Base-by-base conservation (phyloP, 1,140 invertebrate species). In the Cydia strobilella region DNA sequence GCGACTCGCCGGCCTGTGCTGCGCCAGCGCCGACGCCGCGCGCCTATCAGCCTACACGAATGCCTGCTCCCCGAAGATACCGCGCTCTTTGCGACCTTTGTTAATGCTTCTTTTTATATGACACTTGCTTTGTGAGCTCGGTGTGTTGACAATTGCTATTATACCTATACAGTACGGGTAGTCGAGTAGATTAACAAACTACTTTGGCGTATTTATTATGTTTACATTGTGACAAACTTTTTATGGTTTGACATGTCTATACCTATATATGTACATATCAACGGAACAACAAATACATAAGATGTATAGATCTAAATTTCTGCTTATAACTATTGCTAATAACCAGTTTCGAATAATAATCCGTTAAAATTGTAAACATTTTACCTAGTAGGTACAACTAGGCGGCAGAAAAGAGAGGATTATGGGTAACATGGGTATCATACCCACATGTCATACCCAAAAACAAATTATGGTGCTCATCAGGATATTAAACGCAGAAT, bases 31-130 rank as follows among this genome's bases (percentile, higher is more conserved):
- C 35, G 65, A 23, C 51, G 71, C 20, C 20, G 77, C 72, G 27
- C 74, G 76, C 81, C 80, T 90, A 90, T 89, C 88, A 86, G 82
- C 84, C 83, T 87, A 90, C 90, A 91, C 84, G 85, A 88, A 90
- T 88, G 90, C 87, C 80, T 82, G 87, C 87, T 82, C 79, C 77
- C 72, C 80, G 69, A 77, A 87, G 85, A 91, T 90, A 88, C 82
- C 86, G 85, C 79, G 80, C 77, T 86, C 81, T 85, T 79, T 78
- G 80, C 85, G 84, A 89, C 86, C 83, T 87, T 88, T 84, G 80
- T 83, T 75, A 65, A 42, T 79, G 76, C 73, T 78, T 76, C 76
- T 73, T 79, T 80, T 82, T 78, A 77, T 77, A 69, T 83, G 74
- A 78, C 78, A 76, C 45, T 75, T 54, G 59, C 74, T 82, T 82